Evolutionary conservation across 2,797 vertebrate species (phyloP), one percentile per base, ranked within the genome.

Genomic region (Melanotaenia nigrans): DNA sequence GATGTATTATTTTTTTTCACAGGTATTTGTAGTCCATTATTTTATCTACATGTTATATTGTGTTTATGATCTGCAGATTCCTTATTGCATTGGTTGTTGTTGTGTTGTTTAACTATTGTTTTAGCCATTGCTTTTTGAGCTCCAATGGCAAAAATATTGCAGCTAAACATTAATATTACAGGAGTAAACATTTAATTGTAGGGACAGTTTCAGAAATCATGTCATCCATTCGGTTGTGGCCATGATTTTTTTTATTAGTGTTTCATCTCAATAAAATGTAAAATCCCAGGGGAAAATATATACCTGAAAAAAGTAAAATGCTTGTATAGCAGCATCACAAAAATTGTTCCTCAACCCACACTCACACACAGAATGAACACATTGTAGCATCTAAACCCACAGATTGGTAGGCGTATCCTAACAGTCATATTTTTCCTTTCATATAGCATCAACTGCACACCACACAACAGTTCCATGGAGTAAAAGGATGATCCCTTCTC

Each of bases 401-500:
- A 56, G 53, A 64, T 20, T 65, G 42, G 12, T 35, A 5, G 45
- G 9, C 40, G 32, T 62, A 62, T 53, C 18, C 36, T 62, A 42
- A 67, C 64, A 66, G 36, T 49, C 25, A 24, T 65, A 71, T 71
- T 79, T 69, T 65, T 13, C 73, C 70, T 83, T 81, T 77, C 65
- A 73, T 75, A 40, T 73, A 36, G 53, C 56, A 60, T 73, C 66
- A 71, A 61, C 71, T 61, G 62, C 73, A 68, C 73, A 60, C 45
- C 38, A n/a, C 62, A 68, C 54, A 72, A 68, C 70, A 81, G 68
- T 61, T 80, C 12, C 38, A 25, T 74, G 55, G 68, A 85, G 70
- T 81, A 76, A 87, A 89, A 82, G 51, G 68, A 77, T 74, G 80
- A 88, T 85, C 79, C 22, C 33, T 84, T 87, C 86, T 75, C 77